A percentile compares a stretch with the other conserved stretches of the same genome.
Conservation (phyloP, 2,797 vertebrate species). For the Microchirus variegatus region DNA sequence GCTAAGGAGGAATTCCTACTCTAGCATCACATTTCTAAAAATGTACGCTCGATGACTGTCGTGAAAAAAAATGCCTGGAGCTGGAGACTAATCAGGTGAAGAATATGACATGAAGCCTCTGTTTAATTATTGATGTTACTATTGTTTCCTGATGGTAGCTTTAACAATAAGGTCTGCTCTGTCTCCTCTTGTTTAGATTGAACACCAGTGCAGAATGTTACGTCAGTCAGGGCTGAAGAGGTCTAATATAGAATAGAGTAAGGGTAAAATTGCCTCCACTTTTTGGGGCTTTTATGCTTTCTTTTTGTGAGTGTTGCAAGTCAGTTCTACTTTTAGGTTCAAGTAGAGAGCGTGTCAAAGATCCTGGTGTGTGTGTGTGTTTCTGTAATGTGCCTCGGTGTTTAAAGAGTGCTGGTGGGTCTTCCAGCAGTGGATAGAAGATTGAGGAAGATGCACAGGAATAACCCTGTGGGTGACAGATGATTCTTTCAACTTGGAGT, state of each 20-base stretch:
- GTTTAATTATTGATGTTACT: constrained; percentile 23
- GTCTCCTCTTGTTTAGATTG: constrained; percentile 29
- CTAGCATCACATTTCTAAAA: constrained; percentile 53
- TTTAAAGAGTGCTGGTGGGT: constrained; percentile 43
- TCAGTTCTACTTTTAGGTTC: constrained; percentile 26
- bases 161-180: constrained; percentile 5
- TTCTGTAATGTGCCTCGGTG: constrained; percentile 25
- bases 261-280: neutral
- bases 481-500: constrained; percentile 61
- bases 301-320: constrained; percentile 18
- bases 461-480: constrained; percentile 63
- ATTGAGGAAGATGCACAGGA: constrained; percentile 64
- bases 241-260: constrained; percentile 19
- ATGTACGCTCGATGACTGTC: constrained; percentile 29
- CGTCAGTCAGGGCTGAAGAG: constrained; percentile 24
- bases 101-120: constrained; percentile 19
- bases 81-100: constrained; percentile 33
- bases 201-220: constrained; percentile 27
- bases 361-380: constrained; percentile 30
- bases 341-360: constrained; percentile 25
- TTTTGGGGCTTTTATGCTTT: constrained; percentile 1
- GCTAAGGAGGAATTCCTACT: constrained; percentile 52
- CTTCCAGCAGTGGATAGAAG: constrained; percentile 50
- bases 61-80: constrained; percentile 32
- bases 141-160: constrained; percentile 17